These are phyloP conservation scores for Hemiscyllium ocellatum DNA, from an alignment of 2,113 vertebrate species.

Conservation along the genomic window DNA sequence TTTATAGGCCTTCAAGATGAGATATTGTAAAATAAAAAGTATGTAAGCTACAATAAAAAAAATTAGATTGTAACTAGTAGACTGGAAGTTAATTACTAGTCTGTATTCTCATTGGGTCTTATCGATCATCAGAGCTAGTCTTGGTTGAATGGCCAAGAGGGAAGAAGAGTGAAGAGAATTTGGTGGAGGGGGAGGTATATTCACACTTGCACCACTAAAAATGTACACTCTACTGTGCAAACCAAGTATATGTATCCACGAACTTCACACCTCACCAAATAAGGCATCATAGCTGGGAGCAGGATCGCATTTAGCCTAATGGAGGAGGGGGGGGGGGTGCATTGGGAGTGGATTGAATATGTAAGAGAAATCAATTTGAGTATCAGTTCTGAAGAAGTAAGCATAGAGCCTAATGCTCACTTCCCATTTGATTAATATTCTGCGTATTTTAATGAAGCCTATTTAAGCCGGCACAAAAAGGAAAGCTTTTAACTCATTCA, in stretches of 20 bases:
- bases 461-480: background rate
- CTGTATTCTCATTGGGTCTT: background rate
- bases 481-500: background rate
- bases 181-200: background rate
- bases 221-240: background rate
- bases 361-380: background rate
- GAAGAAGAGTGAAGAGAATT: background rate
- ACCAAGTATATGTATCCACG: background rate
- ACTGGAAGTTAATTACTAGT: background rate
- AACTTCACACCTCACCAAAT: background rate
- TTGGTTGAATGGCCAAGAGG: background rate
- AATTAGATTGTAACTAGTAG: background rate
- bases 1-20: background rate
- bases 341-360: background rate
- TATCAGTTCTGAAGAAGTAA: background rate
- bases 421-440: background rate
- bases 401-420: background rate
- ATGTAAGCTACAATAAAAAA: background rate
- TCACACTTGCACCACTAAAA: background rate
- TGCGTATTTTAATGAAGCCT: background rate
- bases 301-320: background rate
- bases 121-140: background rate
- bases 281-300: background rate
- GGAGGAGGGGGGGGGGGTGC: background rate
- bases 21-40: background rate